phyloP scores from a whole-genome alignment of 2,888 invertebrate genomes.

The Ephialtes manifestator region DNA sequence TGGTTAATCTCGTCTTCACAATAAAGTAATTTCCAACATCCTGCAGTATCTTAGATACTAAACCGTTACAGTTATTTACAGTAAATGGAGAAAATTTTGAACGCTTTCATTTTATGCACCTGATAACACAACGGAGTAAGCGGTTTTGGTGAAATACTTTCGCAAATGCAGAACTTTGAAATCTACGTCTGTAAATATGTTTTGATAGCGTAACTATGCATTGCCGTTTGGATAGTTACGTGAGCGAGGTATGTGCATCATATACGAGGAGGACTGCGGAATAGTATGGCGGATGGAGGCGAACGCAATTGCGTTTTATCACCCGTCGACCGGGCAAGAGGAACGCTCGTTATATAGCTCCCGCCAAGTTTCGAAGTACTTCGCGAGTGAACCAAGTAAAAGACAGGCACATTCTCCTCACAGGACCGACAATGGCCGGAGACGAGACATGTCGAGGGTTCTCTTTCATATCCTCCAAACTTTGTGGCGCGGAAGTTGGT shows the following conservation, averaged over 20 bases:
- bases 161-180: background rate
- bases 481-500: slow-evolving; percentile 30
- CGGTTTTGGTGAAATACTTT: background rate
- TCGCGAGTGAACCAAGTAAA: slow-evolving; percentile 10
- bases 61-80: slow-evolving; percentile 20
- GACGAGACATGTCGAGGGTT: slow-evolving; percentile 24
- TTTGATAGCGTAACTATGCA: slow-evolving; percentile 12
- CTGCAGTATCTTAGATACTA: slow-evolving; percentile 2
- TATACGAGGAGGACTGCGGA: background rate
- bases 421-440: slow-evolving; percentile 24
- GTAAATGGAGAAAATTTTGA: slow-evolving; percentile 26
- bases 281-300: slow-evolving; percentile 5
- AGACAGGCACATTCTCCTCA: slow-evolving; percentile 9
- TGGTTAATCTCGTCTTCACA: background rate
- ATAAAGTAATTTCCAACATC: background rate
- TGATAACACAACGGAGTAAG: background rate
- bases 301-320: slow-evolving; percentile 50
- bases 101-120: slow-evolving; percentile 5
- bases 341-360: slow-evolving; percentile 32
- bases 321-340: slow-evolving; percentile 17
- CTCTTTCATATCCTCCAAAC: slow-evolving; percentile 18
- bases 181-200: slow-evolving; percentile 38
- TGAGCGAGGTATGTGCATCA: background rate
- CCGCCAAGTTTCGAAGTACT: slow-evolving; percentile 35
- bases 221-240: background rate